Conservation (phyloP, 2,888 invertebrate species). For the Drosophila paracracens region DNA sequence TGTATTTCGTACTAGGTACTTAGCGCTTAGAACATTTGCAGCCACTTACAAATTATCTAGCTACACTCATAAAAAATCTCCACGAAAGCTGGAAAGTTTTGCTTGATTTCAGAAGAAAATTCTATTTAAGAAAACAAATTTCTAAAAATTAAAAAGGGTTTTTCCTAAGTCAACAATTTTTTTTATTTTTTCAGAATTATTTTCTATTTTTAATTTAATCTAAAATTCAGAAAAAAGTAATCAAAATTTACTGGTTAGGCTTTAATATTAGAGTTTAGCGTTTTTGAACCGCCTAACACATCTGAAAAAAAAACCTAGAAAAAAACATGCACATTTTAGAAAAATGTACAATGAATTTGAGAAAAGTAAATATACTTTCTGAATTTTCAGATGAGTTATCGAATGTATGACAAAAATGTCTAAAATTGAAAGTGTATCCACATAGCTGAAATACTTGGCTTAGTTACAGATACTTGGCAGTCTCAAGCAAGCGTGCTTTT, state of each 20-base stretch:
- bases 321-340: not conserved
- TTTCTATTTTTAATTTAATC: no score
- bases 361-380: not conserved
- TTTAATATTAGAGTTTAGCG: not conserved
- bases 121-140: not conserved
- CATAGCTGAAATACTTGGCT: slow-evolving; percentile 7
- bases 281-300: not conserved
- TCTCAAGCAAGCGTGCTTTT: slow-evolving; percentile 27
- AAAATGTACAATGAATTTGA: not conserved
- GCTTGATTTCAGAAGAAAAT: not conserved
- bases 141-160: not conserved
- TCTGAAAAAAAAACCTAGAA: not conserved
- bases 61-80: not conserved
- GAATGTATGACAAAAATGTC: not conserved
- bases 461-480: slow-evolving; percentile 22
- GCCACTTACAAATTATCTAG: not conserved
- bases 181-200: no score
- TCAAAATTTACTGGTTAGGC: accelerated
- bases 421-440: not conserved
- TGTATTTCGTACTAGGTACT: not conserved
- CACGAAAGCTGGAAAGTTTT: not conserved
- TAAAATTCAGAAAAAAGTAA: not conserved
- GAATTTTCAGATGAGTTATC: not conserved
- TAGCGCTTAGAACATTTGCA: not conserved
- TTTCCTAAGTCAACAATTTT: not conserved